A percentile compares a stretch with the other conserved stretches of the same genome.
Evolutionary conservation across 2,888 invertebrate species (phyloP).

Genomic region (Athetis lepigone): DNA sequence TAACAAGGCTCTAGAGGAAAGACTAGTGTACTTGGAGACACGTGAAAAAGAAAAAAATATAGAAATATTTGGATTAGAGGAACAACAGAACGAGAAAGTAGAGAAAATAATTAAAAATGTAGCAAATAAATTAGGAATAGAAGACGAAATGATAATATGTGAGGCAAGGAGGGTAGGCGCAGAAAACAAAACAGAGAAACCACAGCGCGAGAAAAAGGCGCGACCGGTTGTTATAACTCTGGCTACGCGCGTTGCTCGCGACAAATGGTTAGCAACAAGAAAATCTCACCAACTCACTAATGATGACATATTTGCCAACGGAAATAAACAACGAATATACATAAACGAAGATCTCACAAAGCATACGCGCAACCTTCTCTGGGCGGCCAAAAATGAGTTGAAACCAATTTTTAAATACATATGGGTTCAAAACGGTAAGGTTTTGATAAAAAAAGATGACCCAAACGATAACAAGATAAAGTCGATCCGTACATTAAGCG

Average conservation of each 20-base stretch:
- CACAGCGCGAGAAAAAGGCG: neutral
- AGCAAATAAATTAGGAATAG: conserved; percentile 3
- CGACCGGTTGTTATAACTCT: neutral
- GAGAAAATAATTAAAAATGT: too few relatives aligned
- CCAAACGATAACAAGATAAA: conserved; percentile 10
- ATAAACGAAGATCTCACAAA: conserved; percentile 20
- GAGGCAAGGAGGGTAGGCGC: conserved; percentile 1
- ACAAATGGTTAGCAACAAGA: conserved; percentile 22
- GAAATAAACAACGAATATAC: conserved; percentile 17
- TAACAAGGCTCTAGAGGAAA: neutral
- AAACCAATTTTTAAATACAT: conserved; percentile 19
- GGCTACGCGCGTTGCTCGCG: conserved; percentile 1
- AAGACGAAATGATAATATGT: neutral
- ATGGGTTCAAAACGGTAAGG: conserved; percentile 18
- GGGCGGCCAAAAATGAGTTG: conserved; percentile 25
- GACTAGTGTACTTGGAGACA: neutral
- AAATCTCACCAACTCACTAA: conserved; percentile 26
- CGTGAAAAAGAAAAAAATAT: neutral
- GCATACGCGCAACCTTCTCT: conserved; percentile 19
- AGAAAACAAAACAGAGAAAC: neutral
- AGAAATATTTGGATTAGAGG: conserved; percentile 5
- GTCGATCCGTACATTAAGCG: neutral
- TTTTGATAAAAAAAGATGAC: conserved; percentile 8
- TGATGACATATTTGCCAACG: conserved; percentile 10
- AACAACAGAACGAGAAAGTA: conserved; percentile 4